These are phyloP conservation scores for Callitettix versicolor DNA, from an alignment of 1,140 invertebrate genomes.

Conservation along the genomic window DNA sequence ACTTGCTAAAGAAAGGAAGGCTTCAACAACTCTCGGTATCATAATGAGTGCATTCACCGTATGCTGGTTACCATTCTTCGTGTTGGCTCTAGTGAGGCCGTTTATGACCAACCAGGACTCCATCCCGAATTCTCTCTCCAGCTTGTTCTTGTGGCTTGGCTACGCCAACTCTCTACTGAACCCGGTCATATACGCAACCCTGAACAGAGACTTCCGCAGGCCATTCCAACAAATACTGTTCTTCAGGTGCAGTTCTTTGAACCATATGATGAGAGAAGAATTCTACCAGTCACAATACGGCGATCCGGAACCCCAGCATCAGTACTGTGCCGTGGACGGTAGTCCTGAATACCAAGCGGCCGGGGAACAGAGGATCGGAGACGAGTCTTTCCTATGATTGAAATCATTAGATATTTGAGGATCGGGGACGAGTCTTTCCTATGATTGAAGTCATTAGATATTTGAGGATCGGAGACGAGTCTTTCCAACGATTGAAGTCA, in stretches of 20 bases:
- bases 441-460: too few relatives aligned
- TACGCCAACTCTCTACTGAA: constrained; percentile 89
- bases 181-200: constrained; percentile 85
- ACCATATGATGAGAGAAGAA: constrained; percentile 83
- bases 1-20: constrained; percentile 82
- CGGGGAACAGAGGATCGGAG: constrained; percentile 3
- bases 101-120: constrained; percentile 53
- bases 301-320: constrained; percentile 41
- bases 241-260: constrained; percentile 67
- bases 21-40: constrained; percentile 90
- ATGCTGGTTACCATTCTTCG: constrained; percentile 96
- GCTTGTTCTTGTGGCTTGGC: constrained; percentile 76
- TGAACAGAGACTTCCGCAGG: constrained; percentile 84
- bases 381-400: constrained; percentile 22
- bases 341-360: constrained; percentile 15
- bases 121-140: constrained; percentile 47
- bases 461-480: too few relatives aligned
- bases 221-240: constrained; percentile 86
- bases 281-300: constrained; percentile 88
- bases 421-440: too few relatives aligned
- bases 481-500: too few relatives aligned
- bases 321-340: constrained; percentile 8
- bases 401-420: too few relatives aligned
- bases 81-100: constrained; percentile 76
- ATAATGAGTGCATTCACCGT: constrained; percentile 94